Percentiles rank a stretch among this genome's conserved stretches.
phyloP scores from a whole-genome alignment of 2,113 vertebrate species.

The Clarias magur region DNA sequence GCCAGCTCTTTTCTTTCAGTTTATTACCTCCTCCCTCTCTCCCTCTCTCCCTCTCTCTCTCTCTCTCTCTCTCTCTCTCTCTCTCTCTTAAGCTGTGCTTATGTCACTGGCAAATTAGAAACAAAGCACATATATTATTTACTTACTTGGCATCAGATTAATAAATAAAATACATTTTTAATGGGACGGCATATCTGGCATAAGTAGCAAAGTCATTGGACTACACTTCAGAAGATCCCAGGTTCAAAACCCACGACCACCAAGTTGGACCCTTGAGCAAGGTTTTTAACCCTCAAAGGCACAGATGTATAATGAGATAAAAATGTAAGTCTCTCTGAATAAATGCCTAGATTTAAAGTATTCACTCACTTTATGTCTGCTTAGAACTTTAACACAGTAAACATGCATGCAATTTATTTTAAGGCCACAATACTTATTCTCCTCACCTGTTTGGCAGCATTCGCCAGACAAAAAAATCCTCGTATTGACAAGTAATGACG shows the following conservation, averaged over 20 bases:
- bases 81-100: not conserved
- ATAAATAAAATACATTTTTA: not conserved
- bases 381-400: not conserved
- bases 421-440: not conserved
- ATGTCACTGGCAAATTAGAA: not conserved
- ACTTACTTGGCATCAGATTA: not conserved
- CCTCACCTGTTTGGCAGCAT: too few species aligned
- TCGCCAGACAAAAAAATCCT: too few species aligned
- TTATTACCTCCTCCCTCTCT: not conserved
- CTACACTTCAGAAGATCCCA: too few species aligned
- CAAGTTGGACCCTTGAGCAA: too few species aligned
- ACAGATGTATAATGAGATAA: too few species aligned
- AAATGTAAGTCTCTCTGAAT: too few species aligned
- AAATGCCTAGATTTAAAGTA: not conserved
- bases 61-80: not conserved
- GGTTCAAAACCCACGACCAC: too few species aligned
- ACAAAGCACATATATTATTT: not conserved
- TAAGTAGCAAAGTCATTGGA: too few species aligned
- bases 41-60: not conserved
- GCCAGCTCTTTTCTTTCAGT: not conserved
- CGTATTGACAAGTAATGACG: too few species aligned
- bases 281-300: too few species aligned
- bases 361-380: not conserved
- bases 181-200: not conserved
- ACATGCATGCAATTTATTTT: not conserved